Percentiles rank a stretch among this genome's conserved stretches.
phyloP scores from a whole-genome alignment of 2,113 vertebrate genomes.

The Falcunculus frontatus region DNA sequence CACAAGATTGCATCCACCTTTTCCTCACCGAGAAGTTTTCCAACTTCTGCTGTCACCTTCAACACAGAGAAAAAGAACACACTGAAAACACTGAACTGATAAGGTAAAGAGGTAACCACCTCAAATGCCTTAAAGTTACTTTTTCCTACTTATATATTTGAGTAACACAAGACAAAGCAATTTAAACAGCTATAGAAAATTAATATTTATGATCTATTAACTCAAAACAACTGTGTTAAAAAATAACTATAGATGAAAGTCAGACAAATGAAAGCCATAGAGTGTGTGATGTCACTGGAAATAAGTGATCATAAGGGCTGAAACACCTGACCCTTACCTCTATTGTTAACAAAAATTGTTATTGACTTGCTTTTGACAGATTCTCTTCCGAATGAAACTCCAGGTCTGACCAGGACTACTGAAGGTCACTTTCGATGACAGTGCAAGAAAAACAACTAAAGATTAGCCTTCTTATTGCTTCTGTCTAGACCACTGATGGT shows the following conservation, averaged over 20 bases:
- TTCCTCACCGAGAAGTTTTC: conserved; percentile 82
- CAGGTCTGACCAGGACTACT: neutral
- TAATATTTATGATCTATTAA: neutral
- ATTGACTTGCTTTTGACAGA: neutral
- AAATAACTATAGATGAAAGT: neutral
- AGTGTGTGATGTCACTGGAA: neutral
- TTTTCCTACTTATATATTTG: fast-evolving
- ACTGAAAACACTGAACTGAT: neutral
- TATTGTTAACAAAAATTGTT: neutral
- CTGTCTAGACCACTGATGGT: neutral
- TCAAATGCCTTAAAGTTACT: neutral
- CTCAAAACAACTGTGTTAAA: neutral
- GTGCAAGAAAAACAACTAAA: neutral
- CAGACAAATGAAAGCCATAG: fast-evolving
- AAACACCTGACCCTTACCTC: neutral
- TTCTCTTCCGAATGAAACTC: neutral
- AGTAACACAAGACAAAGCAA: neutral
- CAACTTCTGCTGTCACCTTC: conserved; percentile 88
- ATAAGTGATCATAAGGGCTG: neutral
- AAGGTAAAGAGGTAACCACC: neutral
- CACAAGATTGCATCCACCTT: conserved; percentile 95
- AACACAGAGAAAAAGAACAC: neutral
- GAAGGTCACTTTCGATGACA: neutral
- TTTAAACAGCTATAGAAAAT: neutral
- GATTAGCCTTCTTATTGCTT: neutral